Conservation (phyloP, 1,140 invertebrate species). For the Leptestheria dahalacensis region DNA sequence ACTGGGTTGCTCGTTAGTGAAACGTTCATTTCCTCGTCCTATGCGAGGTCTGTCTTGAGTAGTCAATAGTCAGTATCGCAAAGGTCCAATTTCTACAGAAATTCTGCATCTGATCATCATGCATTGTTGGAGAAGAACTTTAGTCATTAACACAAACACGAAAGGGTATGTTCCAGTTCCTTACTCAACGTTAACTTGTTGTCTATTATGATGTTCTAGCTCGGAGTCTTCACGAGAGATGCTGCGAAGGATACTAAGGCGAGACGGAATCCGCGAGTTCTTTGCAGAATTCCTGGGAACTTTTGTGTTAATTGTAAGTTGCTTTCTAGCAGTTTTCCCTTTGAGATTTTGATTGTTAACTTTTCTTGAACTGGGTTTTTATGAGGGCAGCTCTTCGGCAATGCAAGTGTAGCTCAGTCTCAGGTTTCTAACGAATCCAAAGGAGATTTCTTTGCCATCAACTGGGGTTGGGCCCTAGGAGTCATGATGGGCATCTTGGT, state of each 20-base stretch:
- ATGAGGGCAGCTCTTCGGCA: conserved; percentile 26
- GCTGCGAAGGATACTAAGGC: not conserved
- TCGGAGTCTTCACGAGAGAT: not conserved
- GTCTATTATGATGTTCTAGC: no score
- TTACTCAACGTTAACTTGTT: no score
- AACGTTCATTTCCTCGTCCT: no score
- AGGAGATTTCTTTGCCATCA: conserved; percentile 24
- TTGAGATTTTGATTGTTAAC: no score
- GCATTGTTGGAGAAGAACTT: not conserved
- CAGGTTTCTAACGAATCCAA: conserved; percentile 21
- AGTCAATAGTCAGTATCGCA: no score
- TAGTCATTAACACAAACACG: not conserved
- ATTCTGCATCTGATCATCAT: no score
- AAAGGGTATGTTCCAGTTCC: not conserved
- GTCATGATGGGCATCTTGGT: conserved; percentile 29
- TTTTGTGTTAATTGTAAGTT: conserved; percentile 34
- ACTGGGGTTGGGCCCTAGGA: conserved; percentile 28
- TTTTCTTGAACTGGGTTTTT: not conserved
- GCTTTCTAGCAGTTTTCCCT: not conserved
- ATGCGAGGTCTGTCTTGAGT: no score
- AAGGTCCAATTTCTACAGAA: no score
- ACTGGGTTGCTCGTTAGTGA: no score
- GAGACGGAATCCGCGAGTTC: conserved; percentile 24
- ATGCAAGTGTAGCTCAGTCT: conserved; percentile 26
- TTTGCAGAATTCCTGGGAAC: conserved; percentile 35